A percentile compares a stretch with the other conserved stretches of the same genome.
Evolutionary conservation across 2,888 invertebrate species (phyloP).

Genomic region (Eupithecia subfuscata): DNA sequence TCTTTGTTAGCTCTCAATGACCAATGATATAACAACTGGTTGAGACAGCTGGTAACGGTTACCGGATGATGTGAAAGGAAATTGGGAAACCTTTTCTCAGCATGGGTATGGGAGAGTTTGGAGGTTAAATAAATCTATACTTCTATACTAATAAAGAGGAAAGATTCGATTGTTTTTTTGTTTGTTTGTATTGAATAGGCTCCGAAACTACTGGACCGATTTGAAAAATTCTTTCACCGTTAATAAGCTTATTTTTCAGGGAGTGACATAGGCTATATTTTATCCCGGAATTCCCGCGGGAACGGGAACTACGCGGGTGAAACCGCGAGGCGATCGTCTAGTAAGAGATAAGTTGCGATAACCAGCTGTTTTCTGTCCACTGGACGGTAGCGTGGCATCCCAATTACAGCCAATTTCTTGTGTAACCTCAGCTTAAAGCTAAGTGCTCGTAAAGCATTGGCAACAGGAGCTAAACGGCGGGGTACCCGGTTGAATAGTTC

Average conservation of each 20-base stretch:
- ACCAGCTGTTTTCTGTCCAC: constrained; percentile 13
- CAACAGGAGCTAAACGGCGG: constrained; percentile 56
- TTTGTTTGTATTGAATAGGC: too few species aligned
- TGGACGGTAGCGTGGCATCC: constrained; percentile 43
- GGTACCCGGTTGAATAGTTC: background rate
- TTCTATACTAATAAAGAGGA: too few species aligned
- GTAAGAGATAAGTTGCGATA: too few species aligned
- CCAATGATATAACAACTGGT: background rate
- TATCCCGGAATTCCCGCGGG: too few species aligned
- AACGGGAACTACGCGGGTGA: too few species aligned
- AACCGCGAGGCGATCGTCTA: too few species aligned
- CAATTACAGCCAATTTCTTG: constrained; percentile 58
- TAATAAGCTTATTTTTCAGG: too few species aligned
- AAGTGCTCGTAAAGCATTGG: constrained; percentile 70
- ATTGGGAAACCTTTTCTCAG: background rate
- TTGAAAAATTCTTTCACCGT: too few species aligned
- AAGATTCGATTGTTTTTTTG: too few species aligned
- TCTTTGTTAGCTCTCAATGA: too few species aligned
- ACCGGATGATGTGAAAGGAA: background rate
- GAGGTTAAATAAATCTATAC: background rate
- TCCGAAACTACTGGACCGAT: too few species aligned
- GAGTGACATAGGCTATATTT: too few species aligned
- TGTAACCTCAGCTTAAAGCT: constrained; percentile 53
- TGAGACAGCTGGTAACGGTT: background rate
- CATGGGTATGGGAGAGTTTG: background rate